Percentiles rank a stretch among this genome's conserved stretches.
These are phyloP conservation scores for Cyrtonyx montezumae DNA, from an alignment of 2,113 vertebrate genomes.

Conservation along the genomic window DNA sequence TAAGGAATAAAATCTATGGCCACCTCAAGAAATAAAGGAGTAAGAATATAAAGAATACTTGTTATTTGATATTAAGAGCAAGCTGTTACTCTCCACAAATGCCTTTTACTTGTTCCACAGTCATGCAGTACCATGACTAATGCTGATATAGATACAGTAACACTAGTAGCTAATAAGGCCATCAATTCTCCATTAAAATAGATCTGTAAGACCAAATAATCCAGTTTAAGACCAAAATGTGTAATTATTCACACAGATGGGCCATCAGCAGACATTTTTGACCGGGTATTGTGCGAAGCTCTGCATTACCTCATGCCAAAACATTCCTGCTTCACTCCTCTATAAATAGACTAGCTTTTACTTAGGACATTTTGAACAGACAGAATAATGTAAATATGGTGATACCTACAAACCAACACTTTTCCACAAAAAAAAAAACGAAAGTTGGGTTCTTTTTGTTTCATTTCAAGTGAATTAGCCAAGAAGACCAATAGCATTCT, in stretches of 20 bases:
- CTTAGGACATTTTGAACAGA: neutral
- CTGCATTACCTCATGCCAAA: neutral
- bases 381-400: neutral
- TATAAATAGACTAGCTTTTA: slow-evolving; percentile 28
- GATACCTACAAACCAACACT: neutral
- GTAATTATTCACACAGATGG: slow-evolving; percentile 42
- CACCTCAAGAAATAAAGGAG: neutral
- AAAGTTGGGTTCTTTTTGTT: neutral
- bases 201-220: slow-evolving; percentile 23
- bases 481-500: too few species aligned
- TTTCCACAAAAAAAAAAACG: neutral
- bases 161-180: neutral
- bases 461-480: neutral
- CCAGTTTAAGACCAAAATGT: slow-evolving; percentile 20
- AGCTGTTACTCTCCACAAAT: neutral
- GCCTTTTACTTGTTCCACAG: neutral
- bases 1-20: neutral
- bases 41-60: neutral
- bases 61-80: neutral
- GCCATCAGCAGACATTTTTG: neutral
- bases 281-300: neutral
- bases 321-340: neutral
- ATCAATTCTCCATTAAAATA: slow-evolving; percentile 44
- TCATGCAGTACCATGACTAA: neutral
- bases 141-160: neutral